Percentiles rank a stretch among this genome's conserved stretches.
Conservation (phyloP, 1,140 invertebrate species). For the Solen grandis region DNA sequence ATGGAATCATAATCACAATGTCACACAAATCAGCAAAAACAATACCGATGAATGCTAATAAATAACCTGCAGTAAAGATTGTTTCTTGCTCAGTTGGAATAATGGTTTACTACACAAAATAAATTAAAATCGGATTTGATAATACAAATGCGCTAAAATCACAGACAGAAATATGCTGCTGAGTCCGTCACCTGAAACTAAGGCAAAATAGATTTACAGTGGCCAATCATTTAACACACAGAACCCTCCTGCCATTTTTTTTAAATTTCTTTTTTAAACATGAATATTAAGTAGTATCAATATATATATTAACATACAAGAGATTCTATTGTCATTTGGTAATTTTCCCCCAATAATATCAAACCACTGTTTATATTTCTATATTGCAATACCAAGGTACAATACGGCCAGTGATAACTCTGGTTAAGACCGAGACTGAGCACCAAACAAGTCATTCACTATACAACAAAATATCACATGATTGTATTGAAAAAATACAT, state of each 20-base stretch:
- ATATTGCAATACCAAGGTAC: neutral
- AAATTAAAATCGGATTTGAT: conserved; percentile 51
- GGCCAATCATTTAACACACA: neutral
- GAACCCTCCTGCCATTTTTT: neutral
- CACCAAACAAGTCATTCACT: conserved; percentile 37
- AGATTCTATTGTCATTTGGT: too few species aligned
- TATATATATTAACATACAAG: neutral
- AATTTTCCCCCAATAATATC: too few species aligned
- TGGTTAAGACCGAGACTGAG: neutral
- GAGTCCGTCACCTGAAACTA: neutral
- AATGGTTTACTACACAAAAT: conserved; percentile 32
- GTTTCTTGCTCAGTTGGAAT: conserved; percentile 45
- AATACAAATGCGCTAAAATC: conserved; percentile 48
- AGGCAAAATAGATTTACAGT: neutral
- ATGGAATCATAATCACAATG: conserved; percentile 36
- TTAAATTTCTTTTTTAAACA: neutral
- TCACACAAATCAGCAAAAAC: conserved; percentile 19
- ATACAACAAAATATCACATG: conserved; percentile 47
- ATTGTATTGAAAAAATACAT: neutral
- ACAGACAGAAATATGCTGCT: conserved; percentile 46
- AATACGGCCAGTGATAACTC: neutral
- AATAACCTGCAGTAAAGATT: conserved; percentile 41
- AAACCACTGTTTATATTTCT: too few species aligned
- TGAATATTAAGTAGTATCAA: neutral
- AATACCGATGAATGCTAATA: conserved; percentile 49